Base-by-base conservation (phyloP, 2,888 invertebrate species). In the Chirona hameri region DNA sequence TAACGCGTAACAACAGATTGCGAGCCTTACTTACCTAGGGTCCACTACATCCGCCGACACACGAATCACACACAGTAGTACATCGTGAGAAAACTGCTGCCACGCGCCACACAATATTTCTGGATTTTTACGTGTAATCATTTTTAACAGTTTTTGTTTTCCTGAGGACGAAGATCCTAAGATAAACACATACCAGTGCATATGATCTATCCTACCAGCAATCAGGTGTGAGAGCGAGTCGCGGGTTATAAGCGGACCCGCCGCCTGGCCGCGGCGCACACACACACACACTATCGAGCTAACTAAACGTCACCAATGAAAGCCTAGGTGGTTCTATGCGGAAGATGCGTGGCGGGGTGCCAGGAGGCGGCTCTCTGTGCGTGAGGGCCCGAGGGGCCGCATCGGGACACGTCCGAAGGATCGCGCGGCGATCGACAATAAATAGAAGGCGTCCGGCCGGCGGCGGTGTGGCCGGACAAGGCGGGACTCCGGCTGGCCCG, bases 141-240 rank as follows among this genome's bases (percentile, higher is more conserved):
- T 76, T 76, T 76, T 76, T 76, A 76, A 7, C 76, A 31, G 39
- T 76, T 76, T 76, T 18, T n/a, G 10, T n/a, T 76, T 76, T 76
- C 76, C 76, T 76, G 76, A 76, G 76, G 76, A 76, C 76, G 39
- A 31, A 39, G 21, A 76, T 76, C 76, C 76, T 76, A 76, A 10
- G 7, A 60, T 60, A n/a, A 57, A 57, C 57, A 60, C 76, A 15
- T 31, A 39, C 14, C 76, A 10, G 76, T 76, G 76, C 31, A 12
- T 27, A 69, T 69, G 4, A 60, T 69, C 60, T 60, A 60, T 2
- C 3, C 60, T 60, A 60, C n/a, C 1, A 5, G 15, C n/a, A 21
- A 2, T 21, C 60, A n/a, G 7, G 24, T 48, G 60, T 60, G 60
- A 60, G 21, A 60, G 60, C 60, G 18, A n/a, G 24, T 57, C 14